These are phyloP conservation scores for Nautilus pompilius DNA, from an alignment of 1,140 invertebrate genomes.

Conservation along the genomic window DNA sequence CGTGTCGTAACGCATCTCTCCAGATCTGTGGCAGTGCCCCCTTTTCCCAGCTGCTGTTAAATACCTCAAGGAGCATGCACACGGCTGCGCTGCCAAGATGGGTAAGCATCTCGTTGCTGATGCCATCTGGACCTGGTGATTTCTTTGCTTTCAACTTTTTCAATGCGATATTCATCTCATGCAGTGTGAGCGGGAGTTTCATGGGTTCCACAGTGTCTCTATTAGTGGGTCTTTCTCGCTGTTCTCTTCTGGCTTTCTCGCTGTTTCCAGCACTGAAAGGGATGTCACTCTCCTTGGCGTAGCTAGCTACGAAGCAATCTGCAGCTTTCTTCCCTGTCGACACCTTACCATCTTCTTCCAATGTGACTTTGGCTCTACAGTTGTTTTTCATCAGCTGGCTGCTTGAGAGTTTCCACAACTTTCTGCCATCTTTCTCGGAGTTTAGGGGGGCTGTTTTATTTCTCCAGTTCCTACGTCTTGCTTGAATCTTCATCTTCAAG, in stretches of 20 bases:
- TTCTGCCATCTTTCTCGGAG: constrained; percentile 4
- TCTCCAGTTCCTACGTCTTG: too few relatives aligned
- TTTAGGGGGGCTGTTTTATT: constrained; percentile 9
- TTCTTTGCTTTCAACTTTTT: constrained; percentile 9
- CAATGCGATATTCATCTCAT: constrained; percentile 2
- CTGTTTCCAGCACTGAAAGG: background rate
- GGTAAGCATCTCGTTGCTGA: constrained; percentile 11
- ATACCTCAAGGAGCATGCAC: constrained; percentile 5
- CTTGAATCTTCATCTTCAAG: too few relatives aligned
- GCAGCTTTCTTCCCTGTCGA: constrained; percentile 8
- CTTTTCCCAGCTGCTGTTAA: too few relatives aligned
- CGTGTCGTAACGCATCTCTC: too few relatives aligned
- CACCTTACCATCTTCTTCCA: background rate
- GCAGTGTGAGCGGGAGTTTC: background rate
- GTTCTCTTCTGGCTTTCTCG: constrained; percentile 5
- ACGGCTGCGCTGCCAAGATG: constrained; percentile 7
- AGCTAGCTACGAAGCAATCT: constrained; percentile 11
- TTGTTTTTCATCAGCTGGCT: constrained; percentile 5
- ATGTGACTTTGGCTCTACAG: background rate
- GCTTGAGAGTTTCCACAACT: constrained; percentile 10
- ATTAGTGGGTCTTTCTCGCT: background rate
- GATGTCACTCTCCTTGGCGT: constrained; percentile 5
- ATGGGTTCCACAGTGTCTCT: too few relatives aligned
- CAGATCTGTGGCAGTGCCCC: too few relatives aligned
- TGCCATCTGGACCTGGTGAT: background rate